A percentile compares a stretch with the other conserved stretches of the same genome.
phyloP scores from a whole-genome alignment of 2,113 vertebrate species.

The Oceanites oceanicus region DNA sequence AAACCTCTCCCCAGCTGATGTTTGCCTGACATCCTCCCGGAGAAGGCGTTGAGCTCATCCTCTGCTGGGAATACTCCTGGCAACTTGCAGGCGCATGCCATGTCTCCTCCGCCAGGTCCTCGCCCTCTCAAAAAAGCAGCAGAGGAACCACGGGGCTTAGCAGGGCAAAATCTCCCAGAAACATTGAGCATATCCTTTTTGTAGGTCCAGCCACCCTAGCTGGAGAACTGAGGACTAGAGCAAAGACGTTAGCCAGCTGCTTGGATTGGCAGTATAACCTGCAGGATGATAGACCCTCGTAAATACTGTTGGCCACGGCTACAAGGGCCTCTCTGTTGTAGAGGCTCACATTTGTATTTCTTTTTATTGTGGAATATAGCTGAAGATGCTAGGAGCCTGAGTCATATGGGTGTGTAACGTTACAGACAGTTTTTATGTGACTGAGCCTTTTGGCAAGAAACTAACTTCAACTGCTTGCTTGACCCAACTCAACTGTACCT shows the following conservation, averaged over 20 bases:
- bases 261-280: background rate
- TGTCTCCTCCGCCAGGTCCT: background rate
- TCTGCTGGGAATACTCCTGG: slow-evolving; percentile 5
- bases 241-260: background rate
- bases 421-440: background rate
- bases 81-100: background rate
- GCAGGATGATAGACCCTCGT: background rate
- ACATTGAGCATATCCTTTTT: background rate
- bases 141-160: background rate
- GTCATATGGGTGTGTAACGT: slow-evolving; percentile 8
- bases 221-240: background rate
- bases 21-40: background rate
- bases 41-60: background rate
- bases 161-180: background rate
- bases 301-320: background rate
- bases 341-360: background rate
- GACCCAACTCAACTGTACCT: background rate
- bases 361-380: slow-evolving; percentile 22
- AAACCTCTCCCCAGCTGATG: background rate
- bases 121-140: background rate
- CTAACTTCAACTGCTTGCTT: background rate
- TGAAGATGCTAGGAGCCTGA: slow-evolving; percentile 16
- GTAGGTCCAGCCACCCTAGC: background rate
- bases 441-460: background rate
- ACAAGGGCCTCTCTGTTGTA: background rate